These are phyloP conservation scores for Pseudomyrmex gracilis DNA, from an alignment of 1,140 invertebrate genomes.

Conservation along the genomic window DNA sequence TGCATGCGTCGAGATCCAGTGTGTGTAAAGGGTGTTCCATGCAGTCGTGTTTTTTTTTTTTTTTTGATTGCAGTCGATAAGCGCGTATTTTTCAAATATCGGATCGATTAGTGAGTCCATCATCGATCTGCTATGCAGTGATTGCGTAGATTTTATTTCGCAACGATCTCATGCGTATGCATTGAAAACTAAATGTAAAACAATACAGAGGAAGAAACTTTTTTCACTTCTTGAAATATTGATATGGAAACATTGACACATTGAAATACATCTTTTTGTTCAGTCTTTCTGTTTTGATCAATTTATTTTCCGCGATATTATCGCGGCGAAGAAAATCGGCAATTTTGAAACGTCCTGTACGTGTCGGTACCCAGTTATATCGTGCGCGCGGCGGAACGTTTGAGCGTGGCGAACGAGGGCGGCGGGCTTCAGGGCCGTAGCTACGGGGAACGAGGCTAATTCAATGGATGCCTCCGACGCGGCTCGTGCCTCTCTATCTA, in stretches of 20 bases:
- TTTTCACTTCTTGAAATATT: not conserved
- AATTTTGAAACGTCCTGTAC: slow-evolving; percentile 44
- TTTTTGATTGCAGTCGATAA: not conserved
- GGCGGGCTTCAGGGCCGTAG: slow-evolving; percentile 56
- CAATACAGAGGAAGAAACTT: not conserved
- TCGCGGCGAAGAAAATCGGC: not conserved
- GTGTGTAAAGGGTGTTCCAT: not conserved
- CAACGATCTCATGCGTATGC: too few relatives aligned
- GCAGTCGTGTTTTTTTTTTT: not conserved
- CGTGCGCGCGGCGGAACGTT: slow-evolving; percentile 60
- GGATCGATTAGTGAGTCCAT: too few relatives aligned
- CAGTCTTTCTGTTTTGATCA: too few relatives aligned
- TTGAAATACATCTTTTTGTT: too few relatives aligned
- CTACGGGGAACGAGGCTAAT: slow-evolving; percentile 67
- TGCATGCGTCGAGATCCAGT: not conserved
- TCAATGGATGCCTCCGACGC: slow-evolving; percentile 69
- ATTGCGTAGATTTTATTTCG: too few relatives aligned
- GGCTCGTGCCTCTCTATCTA: slow-evolving; percentile 64
- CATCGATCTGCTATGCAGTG: too few relatives aligned
- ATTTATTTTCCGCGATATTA: too few relatives aligned
- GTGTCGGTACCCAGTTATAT: slow-evolving; percentile 56
- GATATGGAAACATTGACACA: not conserved
- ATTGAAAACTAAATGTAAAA: not conserved
- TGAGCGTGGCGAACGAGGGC: slow-evolving; percentile 61
- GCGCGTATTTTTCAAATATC: too few relatives aligned